A percentile compares a stretch with the other conserved stretches of the same genome.
Evolutionary conservation across 2,113 vertebrate genomes (phyloP).

Genomic region (Callocephalon fimbriatum): DNA sequence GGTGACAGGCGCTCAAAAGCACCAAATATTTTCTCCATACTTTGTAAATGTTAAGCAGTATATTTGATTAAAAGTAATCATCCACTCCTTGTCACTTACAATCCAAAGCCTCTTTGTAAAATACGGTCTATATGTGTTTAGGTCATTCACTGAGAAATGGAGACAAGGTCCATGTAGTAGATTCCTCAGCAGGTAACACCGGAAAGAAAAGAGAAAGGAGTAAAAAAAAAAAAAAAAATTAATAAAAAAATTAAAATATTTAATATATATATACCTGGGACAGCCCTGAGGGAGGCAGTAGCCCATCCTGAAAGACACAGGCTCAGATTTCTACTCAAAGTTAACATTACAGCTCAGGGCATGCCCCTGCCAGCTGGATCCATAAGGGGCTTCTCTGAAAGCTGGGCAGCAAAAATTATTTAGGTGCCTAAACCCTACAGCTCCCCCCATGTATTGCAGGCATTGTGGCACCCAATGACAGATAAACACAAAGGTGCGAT

Average conservation of each 20-base stretch:
- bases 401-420: background rate
- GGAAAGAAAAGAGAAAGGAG: background rate
- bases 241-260: too few relatives aligned
- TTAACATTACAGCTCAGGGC: fast-evolving
- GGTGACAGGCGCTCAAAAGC: slow-evolving; percentile 25
- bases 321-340: background rate
- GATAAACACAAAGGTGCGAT: fast-evolving
- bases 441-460: fast-evolving
- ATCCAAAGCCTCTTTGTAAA: background rate
- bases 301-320: background rate
- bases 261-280: too few relatives aligned
- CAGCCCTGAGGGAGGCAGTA: background rate
- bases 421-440: background rate
- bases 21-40: slow-evolving; percentile 10
- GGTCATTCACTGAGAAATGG: background rate
- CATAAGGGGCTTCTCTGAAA: background rate
- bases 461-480: background rate
- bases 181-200: background rate
- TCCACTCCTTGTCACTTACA: background rate
- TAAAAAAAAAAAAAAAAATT: fast-evolving
- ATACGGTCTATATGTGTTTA: background rate
- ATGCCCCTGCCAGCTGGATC: background rate
- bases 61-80: slow-evolving; percentile 7
- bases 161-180: background rate
- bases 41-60: slow-evolving; percentile 3